A percentile compares a stretch with the other conserved stretches of the same genome.
phyloP scores from a whole-genome alignment of 2,113 vertebrate genomes.

The Festucalex cinctus region DNA sequence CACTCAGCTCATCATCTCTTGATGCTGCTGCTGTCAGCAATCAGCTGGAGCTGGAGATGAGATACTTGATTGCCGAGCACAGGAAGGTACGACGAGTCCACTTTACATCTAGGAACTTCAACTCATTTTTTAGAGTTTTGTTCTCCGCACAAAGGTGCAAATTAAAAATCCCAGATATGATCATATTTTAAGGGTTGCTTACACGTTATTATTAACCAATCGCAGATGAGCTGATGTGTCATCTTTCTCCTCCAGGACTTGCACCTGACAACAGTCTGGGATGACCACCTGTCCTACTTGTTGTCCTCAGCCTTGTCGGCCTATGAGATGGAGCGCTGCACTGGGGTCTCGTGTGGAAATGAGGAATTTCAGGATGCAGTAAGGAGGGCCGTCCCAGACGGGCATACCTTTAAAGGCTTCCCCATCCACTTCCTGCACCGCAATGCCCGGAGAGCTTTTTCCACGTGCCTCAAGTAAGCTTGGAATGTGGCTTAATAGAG shows the following conservation, averaged over 20 bases:
- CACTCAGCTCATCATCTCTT: constrained; percentile 80
- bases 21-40: constrained; percentile 83
- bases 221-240: background rate
- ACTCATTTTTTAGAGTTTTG: background rate
- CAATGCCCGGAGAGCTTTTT: constrained; percentile 88
- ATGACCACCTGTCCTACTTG: constrained; percentile 93
- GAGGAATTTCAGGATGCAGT: constrained; percentile 97
- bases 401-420: constrained; percentile 97
- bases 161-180: background rate
- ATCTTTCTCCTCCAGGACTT: constrained; percentile 76
- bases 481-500: no score
- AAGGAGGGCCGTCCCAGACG: constrained; percentile 88
- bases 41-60: constrained; percentile 87
- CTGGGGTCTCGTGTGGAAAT: constrained; percentile 86
- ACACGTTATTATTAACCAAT: background rate
- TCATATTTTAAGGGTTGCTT: background rate
- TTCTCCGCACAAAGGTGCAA: background rate
- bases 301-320: constrained; percentile 89
- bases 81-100: constrained; percentile 81
- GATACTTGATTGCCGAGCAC: constrained; percentile 84
- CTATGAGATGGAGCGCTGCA: constrained; percentile 90
- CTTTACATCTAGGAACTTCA: background rate
- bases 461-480: constrained; percentile 85
- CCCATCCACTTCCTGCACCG: constrained; percentile 92
- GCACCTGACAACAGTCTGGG: constrained; percentile 86